Evolutionary conservation across 2,888 invertebrate genomes (phyloP).

Genomic region (Lasioglossum figueresi): DNA sequence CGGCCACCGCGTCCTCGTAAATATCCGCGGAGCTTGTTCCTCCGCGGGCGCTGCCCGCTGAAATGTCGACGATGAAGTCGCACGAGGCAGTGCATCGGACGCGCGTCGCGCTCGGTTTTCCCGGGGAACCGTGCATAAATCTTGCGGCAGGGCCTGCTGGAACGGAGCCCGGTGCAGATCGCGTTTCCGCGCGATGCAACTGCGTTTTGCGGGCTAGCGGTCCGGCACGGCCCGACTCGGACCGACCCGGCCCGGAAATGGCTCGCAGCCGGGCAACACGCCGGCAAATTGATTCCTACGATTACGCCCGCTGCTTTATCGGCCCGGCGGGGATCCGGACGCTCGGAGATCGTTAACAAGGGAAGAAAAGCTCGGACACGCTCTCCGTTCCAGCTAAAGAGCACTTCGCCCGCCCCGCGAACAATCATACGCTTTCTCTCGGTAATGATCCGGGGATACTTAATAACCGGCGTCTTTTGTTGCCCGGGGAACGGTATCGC

Average conservation of each 20-base stretch:
- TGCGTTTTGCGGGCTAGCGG: constrained; percentile 45
- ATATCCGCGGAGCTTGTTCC: constrained; percentile 19
- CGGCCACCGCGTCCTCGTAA: constrained; percentile 26
- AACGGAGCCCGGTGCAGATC: constrained; percentile 21
- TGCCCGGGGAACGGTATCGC: neutral
- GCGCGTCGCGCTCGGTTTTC: constrained; percentile 51
- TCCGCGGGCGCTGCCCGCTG: neutral
- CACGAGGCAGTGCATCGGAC: constrained; percentile 42
- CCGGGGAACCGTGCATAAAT: constrained; percentile 54
- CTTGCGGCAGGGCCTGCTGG: constrained; percentile 16
- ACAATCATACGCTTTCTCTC: constrained; percentile 53
- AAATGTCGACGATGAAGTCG: constrained; percentile 24
- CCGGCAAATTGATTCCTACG: constrained; percentile 56
- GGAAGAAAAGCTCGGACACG: constrained; percentile 47
- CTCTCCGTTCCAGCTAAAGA: constrained; percentile 25
- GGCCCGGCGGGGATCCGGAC: constrained; percentile 31
- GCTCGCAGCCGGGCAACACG: constrained; percentile 54
- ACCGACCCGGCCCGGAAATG: constrained; percentile 53
- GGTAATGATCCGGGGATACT: constrained; percentile 29
- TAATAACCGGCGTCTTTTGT: constrained; percentile 24
- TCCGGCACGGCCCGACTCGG: neutral
- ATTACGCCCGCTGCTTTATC: constrained; percentile 66
- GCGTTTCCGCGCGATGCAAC: constrained; percentile 36
- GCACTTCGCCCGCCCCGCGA: constrained; percentile 31
- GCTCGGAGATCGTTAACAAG: constrained; percentile 62